A percentile compares a stretch with the other conserved stretches of the same genome.
Conservation (phyloP, 1,140 invertebrate species). For the Uloborus diversus region DNA sequence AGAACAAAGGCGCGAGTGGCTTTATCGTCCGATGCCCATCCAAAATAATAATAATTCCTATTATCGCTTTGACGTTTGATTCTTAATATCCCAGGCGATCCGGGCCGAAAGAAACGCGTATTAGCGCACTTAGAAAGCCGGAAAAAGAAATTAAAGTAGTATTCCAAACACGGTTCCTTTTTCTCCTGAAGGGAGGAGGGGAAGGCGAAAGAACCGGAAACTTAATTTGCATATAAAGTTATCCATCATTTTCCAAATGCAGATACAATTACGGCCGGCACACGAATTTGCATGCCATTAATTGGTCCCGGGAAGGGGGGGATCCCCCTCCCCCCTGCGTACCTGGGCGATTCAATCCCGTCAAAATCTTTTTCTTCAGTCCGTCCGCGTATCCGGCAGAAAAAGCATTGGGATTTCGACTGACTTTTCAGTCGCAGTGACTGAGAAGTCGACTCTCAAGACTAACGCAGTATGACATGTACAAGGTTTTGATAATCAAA, state of each 20-base stretch:
- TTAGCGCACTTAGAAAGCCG: constrained; percentile 28
- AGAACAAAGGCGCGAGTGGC: constrained; percentile 2
- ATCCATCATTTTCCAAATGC: constrained; percentile 54
- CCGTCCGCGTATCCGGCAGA: too few species aligned
- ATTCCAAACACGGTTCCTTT: constrained; percentile 46
- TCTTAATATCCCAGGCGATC: constrained; percentile 38
- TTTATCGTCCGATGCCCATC: constrained; percentile 1
- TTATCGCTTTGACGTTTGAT: constrained; percentile 40
- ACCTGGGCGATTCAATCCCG: too few species aligned
- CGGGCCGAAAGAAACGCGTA: not conserved
- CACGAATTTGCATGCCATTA: constrained; percentile 50
- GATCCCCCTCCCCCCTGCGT: too few species aligned
- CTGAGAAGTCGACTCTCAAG: too few species aligned
- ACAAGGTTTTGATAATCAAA: too few species aligned
- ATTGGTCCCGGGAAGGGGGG: too few species aligned
- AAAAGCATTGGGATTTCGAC: too few species aligned
- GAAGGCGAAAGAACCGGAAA: constrained; percentile 39
- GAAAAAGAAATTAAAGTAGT: constrained; percentile 54
- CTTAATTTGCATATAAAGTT: constrained; percentile 55
- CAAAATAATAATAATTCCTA: constrained; percentile 48
- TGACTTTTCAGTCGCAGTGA: too few species aligned
- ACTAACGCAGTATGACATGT: too few species aligned
- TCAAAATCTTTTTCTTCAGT: too few species aligned
- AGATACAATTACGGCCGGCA: constrained; percentile 51
- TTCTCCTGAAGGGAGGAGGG: constrained; percentile 12